Evolutionary conservation across 2,797 vertebrate genomes (phyloP).

Genomic region (Perodicticus potto): DNA sequence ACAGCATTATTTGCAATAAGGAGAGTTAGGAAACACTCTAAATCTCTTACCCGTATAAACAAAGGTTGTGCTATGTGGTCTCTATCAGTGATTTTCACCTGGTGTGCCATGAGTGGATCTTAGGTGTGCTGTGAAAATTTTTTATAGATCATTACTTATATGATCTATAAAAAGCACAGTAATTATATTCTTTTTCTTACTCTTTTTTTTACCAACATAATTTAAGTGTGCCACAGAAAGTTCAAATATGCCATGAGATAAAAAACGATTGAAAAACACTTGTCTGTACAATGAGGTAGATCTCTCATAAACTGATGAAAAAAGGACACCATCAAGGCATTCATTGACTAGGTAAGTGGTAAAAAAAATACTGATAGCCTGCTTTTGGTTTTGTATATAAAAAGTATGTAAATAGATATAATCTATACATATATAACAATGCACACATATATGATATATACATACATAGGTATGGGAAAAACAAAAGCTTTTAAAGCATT

Average conservation of each 20-base stretch:
- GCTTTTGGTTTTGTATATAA: neutral
- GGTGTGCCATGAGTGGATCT: too few relatives aligned
- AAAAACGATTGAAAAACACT: too few relatives aligned
- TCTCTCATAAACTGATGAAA: neutral
- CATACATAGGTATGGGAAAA: neutral
- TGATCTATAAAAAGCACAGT: too few relatives aligned
- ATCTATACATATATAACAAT: neutral
- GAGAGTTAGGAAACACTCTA: neutral
- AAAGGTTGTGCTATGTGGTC: neutral
- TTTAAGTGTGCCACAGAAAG: too few relatives aligned
- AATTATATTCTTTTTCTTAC: too few relatives aligned
- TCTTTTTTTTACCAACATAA: too few relatives aligned
- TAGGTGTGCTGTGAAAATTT: too few relatives aligned
- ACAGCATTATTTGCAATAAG: neutral
- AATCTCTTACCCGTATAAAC: neutral
- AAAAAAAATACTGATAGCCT: slow-evolving; percentile 11
- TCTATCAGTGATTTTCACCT: neutral
- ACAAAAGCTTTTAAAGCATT: slow-evolving; percentile 5
- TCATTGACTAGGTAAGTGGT: neutral
- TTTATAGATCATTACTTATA: too few relatives aligned
- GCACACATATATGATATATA: neutral
- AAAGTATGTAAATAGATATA: neutral
- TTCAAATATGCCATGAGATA: too few relatives aligned
- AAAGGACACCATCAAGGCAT: neutral
- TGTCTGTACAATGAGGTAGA: neutral